phyloP scores from a whole-genome alignment of 2,797 vertebrate species.

The Steatocranus sp. region DNA sequence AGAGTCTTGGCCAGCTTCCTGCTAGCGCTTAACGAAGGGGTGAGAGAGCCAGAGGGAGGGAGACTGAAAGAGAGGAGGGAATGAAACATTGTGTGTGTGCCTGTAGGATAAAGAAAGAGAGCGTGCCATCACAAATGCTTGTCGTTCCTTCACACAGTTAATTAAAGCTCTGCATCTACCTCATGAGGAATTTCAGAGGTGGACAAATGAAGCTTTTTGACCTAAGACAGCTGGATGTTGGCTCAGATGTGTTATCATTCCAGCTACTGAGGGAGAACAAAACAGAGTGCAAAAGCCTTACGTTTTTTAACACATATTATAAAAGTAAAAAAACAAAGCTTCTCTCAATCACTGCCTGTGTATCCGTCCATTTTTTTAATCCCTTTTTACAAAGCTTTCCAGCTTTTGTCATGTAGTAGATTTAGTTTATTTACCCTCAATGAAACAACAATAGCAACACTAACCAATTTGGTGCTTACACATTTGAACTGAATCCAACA shows the following conservation, averaged over 20 bases:
- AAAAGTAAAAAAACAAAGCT: background rate
- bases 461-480: background rate
- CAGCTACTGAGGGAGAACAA: background rate
- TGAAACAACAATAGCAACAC: background rate
- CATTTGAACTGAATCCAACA: background rate
- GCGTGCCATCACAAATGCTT: constrained; percentile 36
- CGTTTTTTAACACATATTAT: background rate
- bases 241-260: background rate
- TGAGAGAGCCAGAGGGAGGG: constrained; percentile 19
- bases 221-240: constrained; percentile 12
- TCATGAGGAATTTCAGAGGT: constrained; percentile 44
- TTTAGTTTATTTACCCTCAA: background rate
- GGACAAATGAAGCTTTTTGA: constrained; percentile 35
- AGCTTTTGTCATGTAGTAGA: background rate
- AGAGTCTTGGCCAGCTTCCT: constrained; percentile 85
- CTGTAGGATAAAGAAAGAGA: background rate
- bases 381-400: constrained; percentile 2
- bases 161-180: constrained; percentile 30
- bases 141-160: constrained; percentile 38
- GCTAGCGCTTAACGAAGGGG: constrained; percentile 42
- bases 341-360: background rate
- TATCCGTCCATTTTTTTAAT: background rate
- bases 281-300: background rate
- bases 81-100: background rate
- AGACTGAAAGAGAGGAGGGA: background rate